Conservation (phyloP, 2,888 invertebrate genomes). For the Thelaira solivaga region DNA sequence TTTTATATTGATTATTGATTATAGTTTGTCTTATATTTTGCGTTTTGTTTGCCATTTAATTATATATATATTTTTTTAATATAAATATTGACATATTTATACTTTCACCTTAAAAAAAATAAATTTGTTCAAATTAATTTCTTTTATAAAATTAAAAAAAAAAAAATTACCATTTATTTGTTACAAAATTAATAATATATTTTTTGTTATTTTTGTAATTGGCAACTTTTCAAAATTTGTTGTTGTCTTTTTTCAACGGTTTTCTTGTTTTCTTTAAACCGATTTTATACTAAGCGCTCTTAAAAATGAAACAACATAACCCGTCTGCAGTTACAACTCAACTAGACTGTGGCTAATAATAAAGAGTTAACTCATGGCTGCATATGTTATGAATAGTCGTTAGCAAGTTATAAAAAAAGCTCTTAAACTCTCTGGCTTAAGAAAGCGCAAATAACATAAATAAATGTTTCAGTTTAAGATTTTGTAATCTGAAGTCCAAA, state of each 20-base stretch:
- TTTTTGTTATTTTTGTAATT: constrained; percentile 16
- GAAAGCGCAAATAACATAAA: background rate
- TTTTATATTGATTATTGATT: background rate
- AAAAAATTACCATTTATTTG: constrained; percentile 40
- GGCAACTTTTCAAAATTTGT: constrained; percentile 44
- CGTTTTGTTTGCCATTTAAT: background rate
- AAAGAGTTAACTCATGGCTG: constrained; percentile 4
- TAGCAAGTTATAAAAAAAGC: background rate
- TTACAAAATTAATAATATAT: constrained; percentile 14
- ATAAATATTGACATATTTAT: constrained; percentile 39
- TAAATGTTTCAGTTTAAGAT: background rate
- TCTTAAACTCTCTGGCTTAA: constrained; percentile 26
- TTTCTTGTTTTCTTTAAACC: constrained; percentile 7
- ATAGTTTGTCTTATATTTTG: background rate
- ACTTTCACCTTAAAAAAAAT: constrained; percentile 56
- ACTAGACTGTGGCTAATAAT: constrained; percentile 25
- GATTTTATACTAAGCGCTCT: constrained; percentile 30
- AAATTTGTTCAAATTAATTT: constrained; percentile 11
- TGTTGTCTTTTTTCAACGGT: constrained; percentile 36
- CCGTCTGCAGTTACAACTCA: constrained; percentile 39
- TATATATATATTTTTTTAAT: background rate
- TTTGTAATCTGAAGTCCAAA: constrained; percentile 24
- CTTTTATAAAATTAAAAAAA: background rate
- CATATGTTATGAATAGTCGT: background rate
- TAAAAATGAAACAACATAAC: constrained; percentile 22